Base-by-base conservation (phyloP, 2,113 vertebrate genomes). In the Ascaphus truei region DNA sequence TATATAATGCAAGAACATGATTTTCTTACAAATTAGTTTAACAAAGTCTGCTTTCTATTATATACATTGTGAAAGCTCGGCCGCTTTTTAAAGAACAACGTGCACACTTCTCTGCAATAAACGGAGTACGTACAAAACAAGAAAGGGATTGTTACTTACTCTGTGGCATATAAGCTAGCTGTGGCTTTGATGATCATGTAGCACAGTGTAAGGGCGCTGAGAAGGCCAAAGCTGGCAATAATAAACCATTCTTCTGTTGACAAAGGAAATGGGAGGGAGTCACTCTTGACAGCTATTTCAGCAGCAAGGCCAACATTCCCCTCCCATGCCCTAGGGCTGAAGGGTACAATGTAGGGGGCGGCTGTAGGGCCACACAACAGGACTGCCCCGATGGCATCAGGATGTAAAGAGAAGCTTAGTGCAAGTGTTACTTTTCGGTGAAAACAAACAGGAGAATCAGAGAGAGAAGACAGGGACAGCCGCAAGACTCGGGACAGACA, bases 221-320 rank as follows among this genome's bases (percentile, higher is more conserved):
- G 91, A 78, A 95, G 89, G 80, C 91, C 91, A 88, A 95, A 95
- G 83, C 91, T 94, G 90, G 90, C 92, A 89, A 95, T 93, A 91
- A 95, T 93, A 92, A 95, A 93, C 93, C 93, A 95, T 81, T 95
- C 92, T 89, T 95, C 93, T 95, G 93, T 95, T 90, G 92, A 93
- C 87, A 94, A 93, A 95, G 92, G 90, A 94, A 91, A 94, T 80
- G 73, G 91, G 89, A 86, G 88, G 89, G 84, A 85, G 83, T 95
- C 93, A 95, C 86, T 92, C 85, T 77, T 84, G 87, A 87, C 84
- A 87, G 86, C 83, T 81, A 89, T 80, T 85, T 84, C 85, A 89
- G 83, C 56, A 84, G 81, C 80, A 83, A 85, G 72, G 88, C 51
- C 84, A 89, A 79, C 75, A 88, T 73, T 88, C 73, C 85, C 77